Evolutionary conservation across 2,797 vertebrate genomes (phyloP).

Genomic region (Melanotaenia boesemani): DNA sequence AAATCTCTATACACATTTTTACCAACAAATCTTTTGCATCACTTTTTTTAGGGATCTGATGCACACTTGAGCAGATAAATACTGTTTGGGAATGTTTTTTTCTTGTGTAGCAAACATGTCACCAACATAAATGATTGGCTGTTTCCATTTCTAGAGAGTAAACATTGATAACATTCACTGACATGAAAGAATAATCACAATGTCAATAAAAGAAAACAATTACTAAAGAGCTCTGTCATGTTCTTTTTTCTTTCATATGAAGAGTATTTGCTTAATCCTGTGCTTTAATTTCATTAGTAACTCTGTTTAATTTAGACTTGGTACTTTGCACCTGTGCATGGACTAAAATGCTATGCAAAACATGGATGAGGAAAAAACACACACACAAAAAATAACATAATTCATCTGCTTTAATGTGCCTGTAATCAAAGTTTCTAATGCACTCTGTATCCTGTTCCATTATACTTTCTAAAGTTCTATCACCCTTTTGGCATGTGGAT

Average conservation of each 20-base stretch:
- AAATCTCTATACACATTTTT: background rate
- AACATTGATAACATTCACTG: background rate
- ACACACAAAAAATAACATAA: background rate
- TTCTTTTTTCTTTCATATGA: background rate
- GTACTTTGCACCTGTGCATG: background rate
- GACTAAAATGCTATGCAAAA: background rate
- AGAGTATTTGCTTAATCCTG: background rate
- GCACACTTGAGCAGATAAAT: background rate
- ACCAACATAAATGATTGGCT: background rate
- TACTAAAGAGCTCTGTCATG: background rate
- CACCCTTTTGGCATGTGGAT: conserved; percentile 65
- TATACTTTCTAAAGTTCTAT: conserved; percentile 43
- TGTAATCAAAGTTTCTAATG: conserved; percentile 19
- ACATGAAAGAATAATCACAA: conserved; percentile 4
- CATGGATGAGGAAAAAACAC: background rate
- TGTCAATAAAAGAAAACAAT: background rate
- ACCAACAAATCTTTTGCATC: background rate
- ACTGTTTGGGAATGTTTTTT: background rate
- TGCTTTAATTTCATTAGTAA: background rate
- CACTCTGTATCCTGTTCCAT: conserved; percentile 25
- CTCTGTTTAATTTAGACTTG: background rate
- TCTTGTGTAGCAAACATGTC: background rate
- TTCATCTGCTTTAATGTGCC: background rate
- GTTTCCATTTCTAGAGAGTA: background rate
- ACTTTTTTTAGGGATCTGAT: background rate